Evolutionary conservation across 2,113 vertebrate genomes (phyloP).

Genomic region (Sphaerodactylus townsendi): DNA sequence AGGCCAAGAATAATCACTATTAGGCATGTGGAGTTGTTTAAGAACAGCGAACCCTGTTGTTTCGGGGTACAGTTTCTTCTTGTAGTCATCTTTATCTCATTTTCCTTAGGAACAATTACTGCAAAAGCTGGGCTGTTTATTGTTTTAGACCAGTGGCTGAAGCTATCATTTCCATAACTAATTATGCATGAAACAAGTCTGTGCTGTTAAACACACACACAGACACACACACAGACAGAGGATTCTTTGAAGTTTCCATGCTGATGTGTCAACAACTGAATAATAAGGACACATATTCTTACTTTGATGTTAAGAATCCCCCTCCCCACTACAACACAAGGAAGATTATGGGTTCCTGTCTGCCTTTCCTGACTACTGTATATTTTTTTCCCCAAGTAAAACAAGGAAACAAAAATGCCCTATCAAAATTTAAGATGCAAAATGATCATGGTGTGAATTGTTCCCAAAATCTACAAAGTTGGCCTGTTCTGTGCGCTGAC

Average conservation of each 20-base stretch:
- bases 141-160: slow-evolving; percentile 42
- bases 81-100: not conserved
- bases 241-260: slow-evolving; percentile 59
- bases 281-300: slow-evolving; percentile 13
- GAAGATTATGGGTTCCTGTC: slow-evolving; percentile 31
- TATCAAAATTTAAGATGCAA: not conserved
- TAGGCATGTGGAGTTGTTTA: not conserved
- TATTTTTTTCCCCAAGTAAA: slow-evolving; percentile 18
- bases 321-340: slow-evolving; percentile 53
- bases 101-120: slow-evolving; percentile 12
- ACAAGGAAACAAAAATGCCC: not conserved
- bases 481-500: not conserved
- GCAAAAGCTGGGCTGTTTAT: slow-evolving; percentile 15
- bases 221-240: not conserved
- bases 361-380: slow-evolving; percentile 6
- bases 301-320: slow-evolving; percentile 53
- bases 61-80: not conserved
- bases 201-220: not conserved
- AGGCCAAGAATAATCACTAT: not conserved
- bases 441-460: not conserved
- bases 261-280: slow-evolving; percentile 38
- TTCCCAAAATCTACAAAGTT: not conserved
- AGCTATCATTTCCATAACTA: slow-evolving; percentile 34
- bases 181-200: slow-evolving; percentile 53
- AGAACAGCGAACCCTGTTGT: not conserved